A percentile compares a stretch with the other conserved stretches of the same genome.
These are phyloP conservation scores for Plebejus anna DNA, from an alignment of 2,888 invertebrate species.

Conservation along the genomic window DNA sequence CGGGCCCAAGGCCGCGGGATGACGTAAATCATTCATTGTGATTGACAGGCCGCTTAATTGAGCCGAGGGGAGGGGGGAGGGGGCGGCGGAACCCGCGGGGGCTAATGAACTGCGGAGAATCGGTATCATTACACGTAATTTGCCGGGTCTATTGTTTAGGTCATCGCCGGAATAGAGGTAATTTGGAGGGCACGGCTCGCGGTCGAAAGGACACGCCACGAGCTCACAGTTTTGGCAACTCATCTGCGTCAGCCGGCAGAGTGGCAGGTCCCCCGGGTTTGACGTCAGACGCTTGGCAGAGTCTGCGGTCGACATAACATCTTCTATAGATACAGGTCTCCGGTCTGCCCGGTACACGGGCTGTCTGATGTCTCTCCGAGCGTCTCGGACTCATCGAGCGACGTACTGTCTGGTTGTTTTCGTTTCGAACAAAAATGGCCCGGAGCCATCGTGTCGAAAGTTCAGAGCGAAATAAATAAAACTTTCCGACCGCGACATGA, in stretches of 20 bases:
- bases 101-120: slow-evolving; percentile 45
- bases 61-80: slow-evolving; percentile 37
- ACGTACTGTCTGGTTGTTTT: slow-evolving; percentile 2
- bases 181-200: not conserved
- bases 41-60: slow-evolving; percentile 48
- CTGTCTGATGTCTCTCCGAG: too few relatives aligned
- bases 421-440: not conserved
- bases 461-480: not conserved
- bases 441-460: not conserved
- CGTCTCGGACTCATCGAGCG: not conserved
- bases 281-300: slow-evolving; percentile 1
- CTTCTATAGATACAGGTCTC: not conserved
- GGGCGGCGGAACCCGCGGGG: slow-evolving; percentile 35
- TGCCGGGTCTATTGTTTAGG: slow-evolving; percentile 36
- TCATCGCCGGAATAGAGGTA: slow-evolving; percentile 22
- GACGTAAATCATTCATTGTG: slow-evolving; percentile 48
- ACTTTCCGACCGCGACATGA: slow-evolving; percentile 1
- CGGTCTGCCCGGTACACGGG: too few relatives aligned
- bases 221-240: not conserved
- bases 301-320: not conserved
- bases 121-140: slow-evolving; percentile 41
- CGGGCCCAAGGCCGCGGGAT: slow-evolving; percentile 45
- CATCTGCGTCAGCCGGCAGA: not conserved
- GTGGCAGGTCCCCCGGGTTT: not conserved
- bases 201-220: slow-evolving; percentile 3